Conservation (phyloP, 2,888 invertebrate species). For the Platynereis dumerilii region DNA sequence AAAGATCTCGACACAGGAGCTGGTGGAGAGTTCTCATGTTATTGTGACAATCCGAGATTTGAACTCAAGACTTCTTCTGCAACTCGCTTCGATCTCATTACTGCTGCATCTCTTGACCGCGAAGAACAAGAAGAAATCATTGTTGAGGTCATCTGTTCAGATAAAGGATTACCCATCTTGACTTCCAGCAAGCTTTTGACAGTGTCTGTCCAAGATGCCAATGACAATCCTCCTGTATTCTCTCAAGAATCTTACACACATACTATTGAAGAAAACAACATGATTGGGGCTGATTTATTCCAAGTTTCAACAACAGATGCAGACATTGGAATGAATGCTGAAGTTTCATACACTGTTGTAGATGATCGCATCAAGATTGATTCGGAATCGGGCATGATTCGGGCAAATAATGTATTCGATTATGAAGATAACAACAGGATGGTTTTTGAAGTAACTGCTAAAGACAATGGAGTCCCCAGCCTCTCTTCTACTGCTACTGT, state of each 20-base stretch:
- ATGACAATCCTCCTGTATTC: slow-evolving; percentile 28
- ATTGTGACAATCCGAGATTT: slow-evolving; percentile 12
- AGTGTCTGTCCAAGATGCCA: slow-evolving; percentile 23
- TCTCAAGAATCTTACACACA: slow-evolving; percentile 8
- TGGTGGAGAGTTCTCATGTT: slow-evolving; percentile 18
- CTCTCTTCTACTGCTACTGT: slow-evolving; percentile 10
- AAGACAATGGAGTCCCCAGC: slow-evolving; percentile 9
- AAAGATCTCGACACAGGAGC: slow-evolving; percentile 18
- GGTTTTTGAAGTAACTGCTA: slow-evolving; percentile 12
- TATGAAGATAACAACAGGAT: slow-evolving; percentile 9
- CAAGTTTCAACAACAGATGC: slow-evolving; percentile 20
- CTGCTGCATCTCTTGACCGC: slow-evolving; percentile 14
- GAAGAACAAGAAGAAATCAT: slow-evolving; percentile 12
- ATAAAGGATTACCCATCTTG: slow-evolving; percentile 13
- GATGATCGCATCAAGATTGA: slow-evolving; percentile 15
- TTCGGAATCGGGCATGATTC: slow-evolving; percentile 4
- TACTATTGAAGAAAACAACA: slow-evolving; percentile 25
- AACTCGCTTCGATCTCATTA: slow-evolving; percentile 20
- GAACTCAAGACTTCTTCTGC: slow-evolving; percentile 9
- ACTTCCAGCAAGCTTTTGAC: slow-evolving; percentile 5
- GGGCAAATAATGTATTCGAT: slow-evolving; percentile 15
- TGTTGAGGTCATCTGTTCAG: slow-evolving; percentile 17
- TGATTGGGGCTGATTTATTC: slow-evolving; percentile 12
- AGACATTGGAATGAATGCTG: slow-evolving; percentile 20
- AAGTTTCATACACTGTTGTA: slow-evolving; percentile 7